Evolutionary conservation across 2,113 vertebrate species (phyloP).

Genomic region (Poicephalus gulielmi): DNA sequence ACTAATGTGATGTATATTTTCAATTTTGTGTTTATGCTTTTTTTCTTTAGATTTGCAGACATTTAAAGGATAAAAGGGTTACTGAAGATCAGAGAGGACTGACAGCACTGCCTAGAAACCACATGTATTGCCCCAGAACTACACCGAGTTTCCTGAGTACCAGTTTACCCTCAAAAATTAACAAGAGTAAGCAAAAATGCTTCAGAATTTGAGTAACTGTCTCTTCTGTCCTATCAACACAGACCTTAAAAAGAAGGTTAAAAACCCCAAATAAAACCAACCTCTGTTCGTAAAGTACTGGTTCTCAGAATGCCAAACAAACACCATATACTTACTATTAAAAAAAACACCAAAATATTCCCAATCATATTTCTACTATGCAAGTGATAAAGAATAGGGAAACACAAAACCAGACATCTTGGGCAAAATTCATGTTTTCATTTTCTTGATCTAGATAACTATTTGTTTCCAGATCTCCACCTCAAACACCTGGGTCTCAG

Average conservation of each 20-base stretch:
- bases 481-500: not conserved
- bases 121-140: not conserved
- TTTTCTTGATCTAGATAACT: not conserved
- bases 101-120: constrained; percentile 46
- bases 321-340: not conserved
- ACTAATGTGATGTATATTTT: not conserved
- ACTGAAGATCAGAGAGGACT: constrained; percentile 36
- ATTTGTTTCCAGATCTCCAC: not conserved
- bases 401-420: not conserved
- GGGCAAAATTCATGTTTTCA: not conserved
- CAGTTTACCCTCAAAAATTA: constrained; percentile 25
- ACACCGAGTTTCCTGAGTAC: not conserved
- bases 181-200: not conserved
- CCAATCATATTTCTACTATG: not conserved
- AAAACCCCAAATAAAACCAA: not conserved
- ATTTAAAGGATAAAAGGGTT: constrained; percentile 54
- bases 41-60: not conserved
- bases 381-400: not conserved
- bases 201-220: not conserved
- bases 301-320: not conserved
- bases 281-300: not conserved
- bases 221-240: not conserved
- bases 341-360: not conserved
- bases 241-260: not conserved
- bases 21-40: not conserved